Conservation (phyloP, 2,797 vertebrate genomes). For the Atherinosoma microstoma region DNA sequence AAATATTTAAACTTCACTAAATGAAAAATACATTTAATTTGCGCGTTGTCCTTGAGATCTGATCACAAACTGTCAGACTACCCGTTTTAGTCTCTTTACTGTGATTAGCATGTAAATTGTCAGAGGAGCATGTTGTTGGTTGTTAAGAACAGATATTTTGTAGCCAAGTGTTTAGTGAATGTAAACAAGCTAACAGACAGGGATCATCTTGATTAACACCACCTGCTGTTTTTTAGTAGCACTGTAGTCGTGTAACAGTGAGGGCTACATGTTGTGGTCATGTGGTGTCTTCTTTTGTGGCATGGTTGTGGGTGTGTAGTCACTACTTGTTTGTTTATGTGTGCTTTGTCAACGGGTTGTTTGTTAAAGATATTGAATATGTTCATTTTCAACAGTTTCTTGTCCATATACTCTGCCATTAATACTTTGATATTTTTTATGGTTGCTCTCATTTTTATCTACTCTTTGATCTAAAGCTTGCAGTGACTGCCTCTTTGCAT, state of each 20-base stretch:
- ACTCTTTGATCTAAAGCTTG: not conserved
- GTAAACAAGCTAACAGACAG: constrained; percentile 3
- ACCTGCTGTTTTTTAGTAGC: constrained; percentile 11
- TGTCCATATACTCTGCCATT: not conserved
- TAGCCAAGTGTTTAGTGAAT: constrained; percentile 10
- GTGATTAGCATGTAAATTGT: constrained; percentile 13
- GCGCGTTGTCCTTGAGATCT: constrained; percentile 3
- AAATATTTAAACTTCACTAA: constrained; percentile 7
- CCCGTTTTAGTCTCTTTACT: constrained; percentile 16
- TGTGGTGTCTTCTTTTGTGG: constrained; percentile 58
- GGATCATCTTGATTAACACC: constrained; percentile 1
- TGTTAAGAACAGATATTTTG: constrained; percentile 20
- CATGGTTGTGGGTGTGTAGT: constrained; percentile 68
- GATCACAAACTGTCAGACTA: not conserved
- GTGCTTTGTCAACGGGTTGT: constrained; percentile 41
- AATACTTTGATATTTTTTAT: not conserved
- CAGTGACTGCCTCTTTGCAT: not conserved
- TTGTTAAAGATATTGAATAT: constrained; percentile 10
- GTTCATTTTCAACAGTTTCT: not conserved
- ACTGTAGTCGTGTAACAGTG: constrained; percentile 3
- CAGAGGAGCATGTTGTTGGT: constrained; percentile 9
- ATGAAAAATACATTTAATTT: constrained; percentile 1
- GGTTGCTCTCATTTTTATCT: constrained; percentile 3
- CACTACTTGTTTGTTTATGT: constrained; percentile 62
- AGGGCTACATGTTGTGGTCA: constrained; percentile 54